Evolutionary conservation across 2,797 vertebrate species (phyloP).

Genomic region (Psittacula derbiana): DNA sequence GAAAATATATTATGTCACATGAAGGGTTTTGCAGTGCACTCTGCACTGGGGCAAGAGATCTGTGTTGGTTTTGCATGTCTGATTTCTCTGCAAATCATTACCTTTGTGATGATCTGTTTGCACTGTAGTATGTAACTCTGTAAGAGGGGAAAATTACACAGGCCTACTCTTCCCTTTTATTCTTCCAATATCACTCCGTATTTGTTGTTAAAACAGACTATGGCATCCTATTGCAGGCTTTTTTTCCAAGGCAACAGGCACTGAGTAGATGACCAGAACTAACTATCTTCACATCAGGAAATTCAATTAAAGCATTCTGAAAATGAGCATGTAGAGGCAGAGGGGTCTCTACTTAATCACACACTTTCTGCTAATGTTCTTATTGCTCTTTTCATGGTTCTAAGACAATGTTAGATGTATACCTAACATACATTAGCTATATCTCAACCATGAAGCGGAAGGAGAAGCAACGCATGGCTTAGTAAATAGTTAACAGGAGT

Average conservation of each 20-base stretch:
- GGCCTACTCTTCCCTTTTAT: background rate
- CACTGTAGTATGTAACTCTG: background rate
- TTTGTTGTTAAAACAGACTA: slow-evolving; percentile 43
- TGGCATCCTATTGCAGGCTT: slow-evolving; percentile 1
- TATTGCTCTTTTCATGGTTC: background rate
- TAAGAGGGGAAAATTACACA: slow-evolving; percentile 17
- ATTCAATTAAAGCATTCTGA: slow-evolving; percentile 65
- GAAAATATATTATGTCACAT: background rate
- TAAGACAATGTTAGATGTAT: background rate
- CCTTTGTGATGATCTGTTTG: background rate
- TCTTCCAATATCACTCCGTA: slow-evolving; percentile 14
- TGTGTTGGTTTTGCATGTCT: background rate
- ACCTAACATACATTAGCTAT: background rate
- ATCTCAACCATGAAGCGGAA: background rate
- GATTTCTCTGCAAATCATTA: slow-evolving; percentile 14
- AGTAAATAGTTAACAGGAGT: background rate
- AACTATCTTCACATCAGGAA: slow-evolving; percentile 49
- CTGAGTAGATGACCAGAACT: slow-evolving; percentile 59
- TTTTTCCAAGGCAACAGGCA: background rate
- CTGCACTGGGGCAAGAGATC: background rate
- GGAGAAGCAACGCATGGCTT: background rate
- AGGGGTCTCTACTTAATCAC: slow-evolving; percentile 18
- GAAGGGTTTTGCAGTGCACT: background rate
- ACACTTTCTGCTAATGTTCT: slow-evolving; percentile 1
- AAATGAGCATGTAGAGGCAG: slow-evolving; percentile 25